Evolutionary conservation across 2,113 vertebrate species (phyloP).

Genomic region (Pituophis catenifer): DNA sequence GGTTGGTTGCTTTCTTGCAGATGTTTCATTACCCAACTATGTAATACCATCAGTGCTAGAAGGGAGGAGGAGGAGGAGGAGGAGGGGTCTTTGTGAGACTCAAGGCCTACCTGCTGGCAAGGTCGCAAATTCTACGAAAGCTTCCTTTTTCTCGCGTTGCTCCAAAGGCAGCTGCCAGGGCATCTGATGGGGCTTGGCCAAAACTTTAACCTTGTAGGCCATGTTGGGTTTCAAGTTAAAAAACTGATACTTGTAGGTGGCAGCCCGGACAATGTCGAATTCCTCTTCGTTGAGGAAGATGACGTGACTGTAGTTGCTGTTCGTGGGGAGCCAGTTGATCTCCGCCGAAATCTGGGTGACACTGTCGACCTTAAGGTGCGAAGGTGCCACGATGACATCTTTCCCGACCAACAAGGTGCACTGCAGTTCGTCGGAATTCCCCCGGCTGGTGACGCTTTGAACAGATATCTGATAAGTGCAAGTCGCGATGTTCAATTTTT

Average conservation of each 20-base stretch:
- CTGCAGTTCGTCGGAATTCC: slow-evolving; percentile 87
- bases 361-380: slow-evolving; percentile 85
- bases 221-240: slow-evolving; percentile 88
- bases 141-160: slow-evolving; percentile 91
- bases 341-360: slow-evolving; percentile 87
- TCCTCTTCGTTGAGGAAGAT: slow-evolving; percentile 94
- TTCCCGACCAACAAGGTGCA: slow-evolving; percentile 94
- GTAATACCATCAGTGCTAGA: too few relatives aligned
- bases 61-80: too few relatives aligned
- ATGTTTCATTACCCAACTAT: too few relatives aligned
- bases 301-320: slow-evolving; percentile 95
- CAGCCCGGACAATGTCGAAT: slow-evolving; percentile 86
- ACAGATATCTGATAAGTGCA: slow-evolving; percentile 89
- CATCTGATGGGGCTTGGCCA: slow-evolving; percentile 94
- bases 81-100: neutral
- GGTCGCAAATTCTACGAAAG: slow-evolving; percentile 90
- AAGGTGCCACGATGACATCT: slow-evolving; percentile 91
- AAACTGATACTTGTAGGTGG: slow-evolving; percentile 89
- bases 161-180: slow-evolving; percentile 96
- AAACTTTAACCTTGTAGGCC: slow-evolving; percentile 88
- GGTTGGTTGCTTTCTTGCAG: too few relatives aligned
- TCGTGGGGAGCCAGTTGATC: slow-evolving; percentile 93
- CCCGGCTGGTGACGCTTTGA: slow-evolving; percentile 87
- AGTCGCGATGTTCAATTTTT: slow-evolving; percentile 87
- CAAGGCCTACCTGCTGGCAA: slow-evolving; percentile 87